Evolutionary conservation across 2,113 vertebrate species (phyloP), one percentile per base, ranked within the genome.

Genomic region (Aramus guarauna): DNA sequence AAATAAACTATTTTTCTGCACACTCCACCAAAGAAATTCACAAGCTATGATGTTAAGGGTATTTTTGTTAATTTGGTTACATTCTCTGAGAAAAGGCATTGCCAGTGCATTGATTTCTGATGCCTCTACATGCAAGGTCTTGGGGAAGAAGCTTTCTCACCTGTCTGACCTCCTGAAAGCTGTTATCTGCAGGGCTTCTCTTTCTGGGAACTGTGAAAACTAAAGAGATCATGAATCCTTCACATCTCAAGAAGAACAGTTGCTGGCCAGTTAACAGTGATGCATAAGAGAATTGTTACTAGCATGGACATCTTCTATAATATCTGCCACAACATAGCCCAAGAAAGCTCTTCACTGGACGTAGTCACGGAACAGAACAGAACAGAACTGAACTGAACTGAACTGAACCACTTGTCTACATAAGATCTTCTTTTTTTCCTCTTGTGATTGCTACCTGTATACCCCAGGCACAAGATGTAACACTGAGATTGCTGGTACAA

Each of bases 401-500:
- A 41, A 41, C 11, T 11, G 39, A 41, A 41, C 39, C 0, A 0
- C 24, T 75, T 29, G 21, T 67, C 22, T 53, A 18, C 0, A 1
- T 14, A 69, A 73, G n/a, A 48, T 15, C 19, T 88, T 78, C 62
- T 36, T 74, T 74, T 78, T n/a, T 72, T 67, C 17, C 18, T 90
- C 58, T 15, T 22, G 22, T 47, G 22, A 55, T 21, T 72, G 16
- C 19, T 75, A 29, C 5, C 20, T 62, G 16, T 30, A 58, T 43
- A 71, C 3, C 12, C 9, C 62, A 63, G 37, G 26, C 22, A 76
- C 19, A 63, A 77, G 32, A 67, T 9, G 71, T 14, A 68, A 83
- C 13, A 59, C 9, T n/a, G 60, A 80, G 12, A 69, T 68, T 83
- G 39, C 50, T 43, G 29, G 24, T 72, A 74, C 11, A 76, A 82